These are phyloP conservation scores for Mastigias papua DNA, from an alignment of 30 jellyfish, hydroid and myxozoan species.

Conservation along the genomic window DNA sequence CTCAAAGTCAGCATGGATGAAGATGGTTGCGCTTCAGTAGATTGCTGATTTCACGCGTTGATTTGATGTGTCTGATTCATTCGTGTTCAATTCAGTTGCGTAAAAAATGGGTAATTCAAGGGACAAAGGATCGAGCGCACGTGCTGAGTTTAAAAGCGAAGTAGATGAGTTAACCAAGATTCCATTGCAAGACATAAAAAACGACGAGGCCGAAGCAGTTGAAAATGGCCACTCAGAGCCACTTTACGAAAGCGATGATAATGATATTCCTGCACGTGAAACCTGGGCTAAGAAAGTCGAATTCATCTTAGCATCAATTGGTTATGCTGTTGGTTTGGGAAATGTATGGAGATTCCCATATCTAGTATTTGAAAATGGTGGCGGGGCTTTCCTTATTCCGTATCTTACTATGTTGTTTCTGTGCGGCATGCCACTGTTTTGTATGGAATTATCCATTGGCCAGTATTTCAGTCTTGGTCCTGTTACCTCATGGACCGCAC, in stretches of 20 bases:
- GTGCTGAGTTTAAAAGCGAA: neutral
- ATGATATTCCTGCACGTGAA: constrained; percentile 76
- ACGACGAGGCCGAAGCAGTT: constrained; percentile 11
- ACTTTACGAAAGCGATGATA: neutral
- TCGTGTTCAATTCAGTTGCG: neutral
- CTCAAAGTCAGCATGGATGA: constrained; percentile 26
- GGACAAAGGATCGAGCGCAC: constrained; percentile 16
- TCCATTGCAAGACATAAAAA: constrained; percentile 11
- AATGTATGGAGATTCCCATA: constrained; percentile 98
- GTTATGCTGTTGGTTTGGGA: constrained; percentile 96
- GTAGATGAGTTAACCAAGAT: constrained; percentile 29
- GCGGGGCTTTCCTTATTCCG: constrained; percentile 97
- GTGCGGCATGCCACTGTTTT: constrained; percentile 97
- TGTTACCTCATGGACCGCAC: constrained; percentile 92
- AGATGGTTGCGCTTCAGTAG: neutral
- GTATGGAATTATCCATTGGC: constrained; percentile 94
- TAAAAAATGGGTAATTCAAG: constrained; percentile 34
- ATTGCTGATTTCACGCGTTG: neutral
- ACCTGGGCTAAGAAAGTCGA: constrained; percentile 94
- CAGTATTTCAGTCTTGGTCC: constrained; percentile 98
- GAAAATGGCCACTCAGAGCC: constrained; percentile 66
- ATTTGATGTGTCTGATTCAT: neutral
- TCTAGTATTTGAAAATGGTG: constrained; percentile 94
- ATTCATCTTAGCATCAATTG: constrained; percentile 91
- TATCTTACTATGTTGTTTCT: constrained; percentile 85